Base-by-base conservation (phyloP, 1,140 invertebrate species). In the Aradophagus sp. region DNA sequence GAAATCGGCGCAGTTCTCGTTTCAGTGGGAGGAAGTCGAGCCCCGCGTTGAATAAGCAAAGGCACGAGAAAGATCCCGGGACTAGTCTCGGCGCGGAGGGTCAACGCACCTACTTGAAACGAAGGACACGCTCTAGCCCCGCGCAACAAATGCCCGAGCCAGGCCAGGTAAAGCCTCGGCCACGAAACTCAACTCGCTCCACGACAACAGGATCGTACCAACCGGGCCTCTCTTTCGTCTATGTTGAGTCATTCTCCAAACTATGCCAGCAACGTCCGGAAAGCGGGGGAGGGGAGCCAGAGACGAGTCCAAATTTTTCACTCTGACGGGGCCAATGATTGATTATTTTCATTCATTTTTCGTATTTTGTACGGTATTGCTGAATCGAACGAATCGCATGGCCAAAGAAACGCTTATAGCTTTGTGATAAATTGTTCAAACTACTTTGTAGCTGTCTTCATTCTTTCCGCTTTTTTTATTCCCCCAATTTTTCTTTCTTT, bases 51-150 rank as follows among this genome's bases (percentile, higher is more conserved):
- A 27, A 29, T 34, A 23, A 63, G 50, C 44, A 11, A 16, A 38
- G 23, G 29, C 61, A 31, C 23, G 44, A 48, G 52, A 48, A 38
- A 53, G 39, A 63, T 44, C 59, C 48, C 39, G 31, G 39, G 59
- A 42, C 59, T 65, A 26, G 41, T 65, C 50, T 48, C 14, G 34
- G 32, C 20, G 31, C 35, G 44, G 52, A 14, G 62, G 62, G 62
- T 66, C 62, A 66, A 66, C 62, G 62, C 35, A 32, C 62, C 62
- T 48, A 66, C 62, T 44, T 34, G 62, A 47, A 34, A 44, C 62
- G 62, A 66, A 66, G 62, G 62, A 66, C 62, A 56, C 61, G 59
- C 42, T 56, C 61, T 65, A 65, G 61, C 50, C 61, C 62, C 52
- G 45, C 53, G 39, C 47, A 53, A 38, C n/a, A n/a, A n/a, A n/a